Evolutionary conservation across 2,113 vertebrate species (phyloP).

Genomic region (Desmodus rotundus): DNA sequence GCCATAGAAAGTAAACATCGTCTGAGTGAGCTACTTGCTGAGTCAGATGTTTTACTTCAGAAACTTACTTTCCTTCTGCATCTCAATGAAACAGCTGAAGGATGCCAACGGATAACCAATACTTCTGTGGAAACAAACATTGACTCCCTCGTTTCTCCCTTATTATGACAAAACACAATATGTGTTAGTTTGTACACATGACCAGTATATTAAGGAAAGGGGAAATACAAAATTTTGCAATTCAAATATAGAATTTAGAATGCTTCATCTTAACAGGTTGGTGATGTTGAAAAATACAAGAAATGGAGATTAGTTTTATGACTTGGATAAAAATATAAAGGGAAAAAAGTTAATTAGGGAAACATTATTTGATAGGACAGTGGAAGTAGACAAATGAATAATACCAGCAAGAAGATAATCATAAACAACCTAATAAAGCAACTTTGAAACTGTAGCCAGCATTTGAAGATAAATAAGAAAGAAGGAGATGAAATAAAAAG

Average conservation of each 20-base stretch:
- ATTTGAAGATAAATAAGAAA: not conserved
- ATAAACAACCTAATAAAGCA: not conserved
- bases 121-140: not conserved
- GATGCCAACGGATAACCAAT: not conserved
- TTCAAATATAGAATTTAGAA: not conserved
- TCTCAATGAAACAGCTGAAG: not conserved
- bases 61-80: not conserved
- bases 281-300: not conserved
- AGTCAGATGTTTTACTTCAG: not conserved
- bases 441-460: not conserved
- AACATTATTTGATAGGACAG: not conserved
- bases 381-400: not conserved
- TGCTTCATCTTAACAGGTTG: not conserved
- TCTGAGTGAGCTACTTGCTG: not conserved
- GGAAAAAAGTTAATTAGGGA: not conserved
- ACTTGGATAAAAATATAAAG: not conserved
- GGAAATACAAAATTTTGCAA: not conserved
- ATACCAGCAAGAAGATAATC: not conserved
- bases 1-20: not conserved
- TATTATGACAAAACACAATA: not conserved
- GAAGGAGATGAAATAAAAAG: not conserved
- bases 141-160: not conserved
- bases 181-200: not conserved
- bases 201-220: not conserved
- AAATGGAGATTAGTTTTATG: not conserved